Evolutionary conservation across 2,888 invertebrate genomes (phyloP).

Genomic region (Antheraea assamensis): DNA sequence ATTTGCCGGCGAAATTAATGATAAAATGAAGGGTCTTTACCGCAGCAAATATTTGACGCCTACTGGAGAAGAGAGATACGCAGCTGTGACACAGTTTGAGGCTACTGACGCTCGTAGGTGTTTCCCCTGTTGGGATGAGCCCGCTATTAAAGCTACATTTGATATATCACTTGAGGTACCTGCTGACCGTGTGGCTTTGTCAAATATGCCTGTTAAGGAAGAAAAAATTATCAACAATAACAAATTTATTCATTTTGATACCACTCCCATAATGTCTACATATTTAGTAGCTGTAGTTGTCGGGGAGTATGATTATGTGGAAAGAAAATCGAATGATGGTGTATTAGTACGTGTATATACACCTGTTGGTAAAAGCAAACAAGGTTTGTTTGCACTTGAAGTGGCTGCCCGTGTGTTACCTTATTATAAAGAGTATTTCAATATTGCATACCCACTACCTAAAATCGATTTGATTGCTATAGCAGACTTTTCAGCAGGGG

Average conservation of each 20-base stretch:
- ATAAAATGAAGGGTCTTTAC: slow-evolving; percentile 97
- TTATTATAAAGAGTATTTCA: slow-evolving; percentile 97
- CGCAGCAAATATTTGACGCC: slow-evolving; percentile 91
- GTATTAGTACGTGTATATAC: slow-evolving; percentile 92
- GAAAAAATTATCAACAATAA: slow-evolving; percentile 72
- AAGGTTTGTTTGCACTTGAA: slow-evolving; percentile 95
- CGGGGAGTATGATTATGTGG: slow-evolving; percentile 97
- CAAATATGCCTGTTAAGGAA: slow-evolving; percentile 92
- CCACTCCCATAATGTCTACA: slow-evolving; percentile 96
- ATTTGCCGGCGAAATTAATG: slow-evolving; percentile 94
- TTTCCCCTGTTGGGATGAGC: slow-evolving; percentile 99
- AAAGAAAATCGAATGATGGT: slow-evolving; percentile 91
- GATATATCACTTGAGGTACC: slow-evolving; percentile 93
- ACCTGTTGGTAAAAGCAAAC: slow-evolving; percentile 94
- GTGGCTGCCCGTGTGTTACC: slow-evolving; percentile 96
- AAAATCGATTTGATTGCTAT: slow-evolving; percentile 98
- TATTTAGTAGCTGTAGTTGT: slow-evolving; percentile 97
- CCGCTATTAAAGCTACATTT: slow-evolving; percentile 97
- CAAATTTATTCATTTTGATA: slow-evolving; percentile 87
- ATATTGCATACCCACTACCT: slow-evolving; percentile 96
- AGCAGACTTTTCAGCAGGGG: slow-evolving; percentile 96
- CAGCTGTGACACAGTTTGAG: slow-evolving; percentile 96
- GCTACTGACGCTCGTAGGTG: slow-evolving; percentile 95
- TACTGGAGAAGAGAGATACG: slow-evolving; percentile 89
- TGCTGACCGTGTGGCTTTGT: slow-evolving; percentile 91